Evolutionary conservation across 2,113 vertebrate species (phyloP).

Genomic region (Eleginops maclovinus): DNA sequence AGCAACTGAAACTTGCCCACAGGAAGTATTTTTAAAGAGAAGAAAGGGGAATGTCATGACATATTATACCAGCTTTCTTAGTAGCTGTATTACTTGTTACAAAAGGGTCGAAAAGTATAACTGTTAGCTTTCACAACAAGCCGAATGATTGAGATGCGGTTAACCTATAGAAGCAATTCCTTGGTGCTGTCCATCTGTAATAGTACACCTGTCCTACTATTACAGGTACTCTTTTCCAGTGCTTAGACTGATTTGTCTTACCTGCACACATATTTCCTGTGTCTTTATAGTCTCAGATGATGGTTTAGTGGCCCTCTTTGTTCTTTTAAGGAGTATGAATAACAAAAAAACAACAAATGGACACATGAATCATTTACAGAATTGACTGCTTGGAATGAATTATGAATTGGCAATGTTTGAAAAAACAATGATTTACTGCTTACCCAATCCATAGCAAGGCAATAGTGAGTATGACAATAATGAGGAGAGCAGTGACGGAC

Average conservation of each 20-base stretch:
- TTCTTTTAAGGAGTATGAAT: not conserved
- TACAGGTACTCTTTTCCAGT: not conserved
- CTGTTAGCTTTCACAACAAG: not conserved
- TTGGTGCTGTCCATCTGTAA: not conserved
- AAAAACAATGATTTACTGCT: not conserved
- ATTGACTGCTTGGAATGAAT: not conserved
- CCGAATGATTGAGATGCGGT: not conserved
- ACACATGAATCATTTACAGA: not conserved
- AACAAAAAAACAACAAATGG: not conserved
- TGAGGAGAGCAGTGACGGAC: not conserved
- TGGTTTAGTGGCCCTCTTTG: not conserved
- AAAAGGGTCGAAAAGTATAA: not conserved
- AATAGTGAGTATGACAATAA: not conserved
- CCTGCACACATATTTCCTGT: not conserved
- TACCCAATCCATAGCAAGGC: not conserved
- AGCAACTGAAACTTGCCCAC: not conserved
- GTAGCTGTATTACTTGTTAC: not conserved
- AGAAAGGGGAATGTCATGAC: not conserved
- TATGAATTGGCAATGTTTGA: not conserved
- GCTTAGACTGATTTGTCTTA: not conserved
- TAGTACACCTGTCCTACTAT: not conserved
- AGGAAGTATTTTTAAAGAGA: not conserved
- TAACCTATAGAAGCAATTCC: not conserved
- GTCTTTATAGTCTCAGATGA: not conserved
- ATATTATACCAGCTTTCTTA: not conserved